Percentiles rank a stretch among this genome's conserved stretches.
Conservation (phyloP, 2,113 vertebrate species). For the Coregonus clupeaformis region DNA sequence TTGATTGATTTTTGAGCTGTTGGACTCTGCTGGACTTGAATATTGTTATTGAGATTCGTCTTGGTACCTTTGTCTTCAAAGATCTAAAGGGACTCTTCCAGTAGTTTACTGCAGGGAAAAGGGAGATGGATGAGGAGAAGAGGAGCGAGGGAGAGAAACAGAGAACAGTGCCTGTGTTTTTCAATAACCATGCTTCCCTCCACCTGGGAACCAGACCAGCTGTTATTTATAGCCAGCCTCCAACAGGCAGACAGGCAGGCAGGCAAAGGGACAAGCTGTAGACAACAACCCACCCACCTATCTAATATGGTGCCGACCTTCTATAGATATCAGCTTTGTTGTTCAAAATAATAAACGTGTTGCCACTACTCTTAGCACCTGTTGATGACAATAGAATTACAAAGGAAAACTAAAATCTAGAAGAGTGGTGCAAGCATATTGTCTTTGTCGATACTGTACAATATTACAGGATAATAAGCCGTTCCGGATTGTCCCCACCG, state of each 20-base stretch:
- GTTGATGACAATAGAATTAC: too few relatives aligned
- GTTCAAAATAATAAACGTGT: background rate
- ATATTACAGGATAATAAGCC: too few relatives aligned
- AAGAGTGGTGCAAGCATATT: too few relatives aligned
- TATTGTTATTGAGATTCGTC: too few relatives aligned
- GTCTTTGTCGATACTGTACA: too few relatives aligned
- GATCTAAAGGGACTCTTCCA: background rate
- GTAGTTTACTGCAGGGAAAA: background rate
- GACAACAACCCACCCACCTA: background rate
- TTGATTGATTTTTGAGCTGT: background rate
- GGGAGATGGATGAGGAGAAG: slow-evolving; percentile 24
- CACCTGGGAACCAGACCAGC: slow-evolving; percentile 56
- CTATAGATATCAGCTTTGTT: background rate
- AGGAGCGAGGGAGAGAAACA: slow-evolving; percentile 10
- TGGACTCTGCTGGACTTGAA: too few relatives aligned
- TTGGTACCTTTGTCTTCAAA: background rate
- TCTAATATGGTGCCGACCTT: background rate
- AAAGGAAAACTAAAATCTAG: too few relatives aligned
- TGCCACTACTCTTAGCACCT: too few relatives aligned
- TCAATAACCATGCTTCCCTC: slow-evolving; percentile 67
- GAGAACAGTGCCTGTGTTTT: slow-evolving; percentile 50
- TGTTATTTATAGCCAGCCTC: slow-evolving; percentile 61
- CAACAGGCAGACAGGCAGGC: slow-evolving; percentile 30
- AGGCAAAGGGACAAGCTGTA: slow-evolving; percentile 22
- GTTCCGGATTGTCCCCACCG: too few relatives aligned